A percentile compares a stretch with the other conserved stretches of the same genome.
phyloP scores from a whole-genome alignment of 2,113 vertebrate species.

The Semnornis frantzii region DNA sequence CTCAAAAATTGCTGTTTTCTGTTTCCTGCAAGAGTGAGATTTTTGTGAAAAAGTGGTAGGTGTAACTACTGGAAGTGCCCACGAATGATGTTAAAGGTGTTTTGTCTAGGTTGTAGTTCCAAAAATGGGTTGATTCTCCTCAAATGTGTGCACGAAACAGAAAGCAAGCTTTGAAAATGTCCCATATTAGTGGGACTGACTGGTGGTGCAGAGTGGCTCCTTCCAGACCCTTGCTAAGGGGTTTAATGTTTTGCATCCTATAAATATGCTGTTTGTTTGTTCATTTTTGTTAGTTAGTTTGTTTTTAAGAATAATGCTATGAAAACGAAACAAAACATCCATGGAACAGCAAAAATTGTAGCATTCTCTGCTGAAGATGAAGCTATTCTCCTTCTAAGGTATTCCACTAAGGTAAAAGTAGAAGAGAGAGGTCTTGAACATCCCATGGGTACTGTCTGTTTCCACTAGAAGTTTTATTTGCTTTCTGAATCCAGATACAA shows the following conservation, averaged over 20 bases:
- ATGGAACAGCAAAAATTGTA: background rate
- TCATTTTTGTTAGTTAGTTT: too few relatives aligned
- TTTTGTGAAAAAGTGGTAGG: background rate
- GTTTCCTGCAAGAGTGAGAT: background rate
- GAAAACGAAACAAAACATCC: background rate
- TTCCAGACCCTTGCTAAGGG: background rate
- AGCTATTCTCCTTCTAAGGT: background rate
- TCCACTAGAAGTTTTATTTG: constrained; percentile 16
- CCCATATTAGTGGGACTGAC: background rate
- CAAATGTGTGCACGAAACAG: background rate
- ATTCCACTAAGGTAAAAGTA: background rate
- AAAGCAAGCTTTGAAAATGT: background rate
- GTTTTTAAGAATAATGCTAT: background rate
- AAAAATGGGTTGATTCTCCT: background rate
- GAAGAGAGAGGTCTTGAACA: background rate
- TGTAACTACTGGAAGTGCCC: background rate
- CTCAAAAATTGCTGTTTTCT: background rate
- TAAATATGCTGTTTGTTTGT: background rate
- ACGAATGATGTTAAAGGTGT: background rate
- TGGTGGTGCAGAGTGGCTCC: fast-evolving
- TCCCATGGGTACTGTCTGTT: background rate
- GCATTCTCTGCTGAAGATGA: background rate
- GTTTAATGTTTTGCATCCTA: background rate
- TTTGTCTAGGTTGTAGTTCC: background rate
- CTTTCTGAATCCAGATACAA: background rate